A percentile compares a stretch with the other conserved stretches of the same genome.
These are phyloP conservation scores for Brachyopa scutellaris DNA, from an alignment of 2,888 invertebrate genomes.

Conservation along the genomic window DNA sequence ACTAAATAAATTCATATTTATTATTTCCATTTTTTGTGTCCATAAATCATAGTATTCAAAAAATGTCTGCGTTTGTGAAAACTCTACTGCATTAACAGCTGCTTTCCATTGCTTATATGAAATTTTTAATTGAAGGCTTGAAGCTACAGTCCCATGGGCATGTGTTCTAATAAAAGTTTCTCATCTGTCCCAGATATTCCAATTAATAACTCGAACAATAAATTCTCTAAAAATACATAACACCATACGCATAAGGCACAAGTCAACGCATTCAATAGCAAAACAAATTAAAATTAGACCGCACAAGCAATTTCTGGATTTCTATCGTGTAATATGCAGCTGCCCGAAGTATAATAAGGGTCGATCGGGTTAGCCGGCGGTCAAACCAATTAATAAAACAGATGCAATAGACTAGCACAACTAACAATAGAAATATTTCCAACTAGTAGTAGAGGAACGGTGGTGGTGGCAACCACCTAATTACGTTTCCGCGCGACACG, in stretches of 20 bases:
- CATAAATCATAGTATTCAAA: no score
- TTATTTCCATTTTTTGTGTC: no score
- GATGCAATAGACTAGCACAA: constrained; percentile 30
- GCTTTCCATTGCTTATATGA: constrained; percentile 14
- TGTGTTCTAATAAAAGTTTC: background rate
- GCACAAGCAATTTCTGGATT: constrained; percentile 15
- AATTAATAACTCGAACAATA: constrained; percentile 50
- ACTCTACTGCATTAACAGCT: background rate
- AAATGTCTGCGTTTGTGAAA: no score
- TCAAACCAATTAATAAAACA: constrained; percentile 66
- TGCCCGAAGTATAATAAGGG: constrained; percentile 49
- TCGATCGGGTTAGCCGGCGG: constrained; percentile 29
- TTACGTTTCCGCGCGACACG: constrained; percentile 53
- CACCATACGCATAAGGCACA: constrained; percentile 4
- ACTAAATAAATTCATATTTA: no score
- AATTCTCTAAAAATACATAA: constrained; percentile 57
- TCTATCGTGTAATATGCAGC: constrained; percentile 25
- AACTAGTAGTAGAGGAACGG: background rate
- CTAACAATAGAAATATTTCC: background rate
- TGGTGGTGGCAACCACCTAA: constrained; percentile 38
- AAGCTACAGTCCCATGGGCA: background rate
- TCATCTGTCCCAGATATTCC: constrained; percentile 35
- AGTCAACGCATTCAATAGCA: constrained; percentile 2
- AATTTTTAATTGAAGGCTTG: constrained; percentile 11
- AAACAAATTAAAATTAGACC: constrained; percentile 58